Evolutionary conservation across 2,888 invertebrate genomes (phyloP), one percentile per base, ranked within the genome.

Genomic region (Macrophya annulata): DNA sequence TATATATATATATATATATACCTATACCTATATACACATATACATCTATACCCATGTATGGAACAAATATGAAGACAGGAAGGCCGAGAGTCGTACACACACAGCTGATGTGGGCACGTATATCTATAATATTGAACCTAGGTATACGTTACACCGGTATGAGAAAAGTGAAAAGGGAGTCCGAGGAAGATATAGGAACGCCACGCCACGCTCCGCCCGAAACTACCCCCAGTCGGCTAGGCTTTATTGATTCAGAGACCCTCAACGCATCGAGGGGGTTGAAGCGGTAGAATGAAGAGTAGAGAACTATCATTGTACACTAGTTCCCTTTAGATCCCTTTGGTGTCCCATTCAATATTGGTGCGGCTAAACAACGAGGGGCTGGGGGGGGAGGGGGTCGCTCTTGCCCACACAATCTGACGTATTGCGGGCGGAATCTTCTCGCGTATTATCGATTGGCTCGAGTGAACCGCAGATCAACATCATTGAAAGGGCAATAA

Each of bases 231-330:
- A 77, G 77, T 77, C 62, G 71, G 85, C 85, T 77, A 55, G 71
- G 85, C 86, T 90, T 89, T 90, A 90, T 89, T 90, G 89, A 89
- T 89, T 89, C 81, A 86, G 85, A 79, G 77, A 77, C 43, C 51
- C 25, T 77, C 86, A 86, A 85, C 85, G 59, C 84, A 31, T 86
- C 77, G 17, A 85, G 85, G 87, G 84, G 84, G 85, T 25, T 8
- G 37, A 77, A 37, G 51, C 48, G 76, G 37, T 10, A 31, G 55
- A 77, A 37, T 43, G 55, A 31, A 77, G 77, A 37, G 77, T 55
- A 25, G 74, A 43, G 45, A 71, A 87, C 87, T 87, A 89, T 89
- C 89, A 87, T 86, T 86, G 86, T 81, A 85, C 84, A 88, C 85
- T 87, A 87, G 84, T 84, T 88, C 85, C 85, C 87, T 88, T 88